These are phyloP conservation scores for Nasonia longicornis DNA, from an alignment of 1,140 invertebrate species.

Conservation along the genomic window DNA sequence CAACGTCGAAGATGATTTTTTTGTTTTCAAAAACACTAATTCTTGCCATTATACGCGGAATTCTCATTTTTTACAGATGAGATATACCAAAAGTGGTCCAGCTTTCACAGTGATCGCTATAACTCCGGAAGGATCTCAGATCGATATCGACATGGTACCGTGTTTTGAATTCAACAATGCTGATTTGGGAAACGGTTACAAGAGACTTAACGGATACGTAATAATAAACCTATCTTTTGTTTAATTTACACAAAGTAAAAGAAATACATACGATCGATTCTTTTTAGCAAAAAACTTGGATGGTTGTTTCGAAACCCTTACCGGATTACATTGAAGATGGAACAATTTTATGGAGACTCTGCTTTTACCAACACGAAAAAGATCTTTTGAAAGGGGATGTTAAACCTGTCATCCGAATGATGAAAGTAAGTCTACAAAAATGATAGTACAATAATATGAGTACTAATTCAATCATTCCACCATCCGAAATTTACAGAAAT, in stretches of 20 bases:
- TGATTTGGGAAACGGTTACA: constrained; percentile 23
- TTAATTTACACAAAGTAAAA: background rate
- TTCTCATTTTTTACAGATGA: constrained; percentile 55
- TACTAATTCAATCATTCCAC: constrained; percentile 2
- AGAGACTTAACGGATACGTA: background rate
- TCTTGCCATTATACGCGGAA: no score
- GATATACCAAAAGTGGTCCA: constrained; percentile 63
- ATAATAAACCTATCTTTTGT: background rate
- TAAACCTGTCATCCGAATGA: constrained; percentile 52
- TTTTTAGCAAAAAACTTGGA: constrained; percentile 42
- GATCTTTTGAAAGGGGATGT: constrained; percentile 45
- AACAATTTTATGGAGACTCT: constrained; percentile 50
- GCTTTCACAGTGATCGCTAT: constrained; percentile 66
- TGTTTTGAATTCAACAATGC: constrained; percentile 60
- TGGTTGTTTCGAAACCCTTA: constrained; percentile 51
- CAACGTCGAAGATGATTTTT: background rate
- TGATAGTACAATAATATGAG: background rate
- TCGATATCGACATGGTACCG: constrained; percentile 68
- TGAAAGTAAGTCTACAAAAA: constrained; percentile 51
- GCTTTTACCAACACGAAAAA: constrained; percentile 53
- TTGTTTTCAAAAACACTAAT: background rate
- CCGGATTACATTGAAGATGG: background rate
- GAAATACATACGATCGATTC: background rate
- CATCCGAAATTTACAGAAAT: constrained; percentile 52
- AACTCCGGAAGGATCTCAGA: constrained; percentile 31